Evolutionary conservation across 2,797 vertebrate genomes (phyloP).

Genomic region (Triplophysa bombifrons): DNA sequence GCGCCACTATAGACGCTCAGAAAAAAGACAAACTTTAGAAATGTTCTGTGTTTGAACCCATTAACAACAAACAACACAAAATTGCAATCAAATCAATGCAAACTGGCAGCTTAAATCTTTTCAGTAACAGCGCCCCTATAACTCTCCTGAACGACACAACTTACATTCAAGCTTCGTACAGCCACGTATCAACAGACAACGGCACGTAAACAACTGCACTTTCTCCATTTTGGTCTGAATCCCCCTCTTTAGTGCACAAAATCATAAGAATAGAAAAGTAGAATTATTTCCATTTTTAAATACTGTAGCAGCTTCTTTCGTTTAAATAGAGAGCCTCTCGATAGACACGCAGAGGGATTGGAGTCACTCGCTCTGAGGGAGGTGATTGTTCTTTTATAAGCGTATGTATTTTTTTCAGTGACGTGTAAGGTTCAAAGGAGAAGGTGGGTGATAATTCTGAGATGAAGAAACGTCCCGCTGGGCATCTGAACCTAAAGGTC

Average conservation of each 20-base stretch:
- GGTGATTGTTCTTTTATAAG: constrained; percentile 74
- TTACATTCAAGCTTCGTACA: constrained; percentile 75
- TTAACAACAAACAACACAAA: not conserved
- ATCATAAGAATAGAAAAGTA: constrained; percentile 81
- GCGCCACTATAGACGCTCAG: not conserved
- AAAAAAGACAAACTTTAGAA: not conserved
- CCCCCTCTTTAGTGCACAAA: constrained; percentile 81
- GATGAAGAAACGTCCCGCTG: constrained; percentile 44
- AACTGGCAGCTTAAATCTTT: constrained; percentile 37
- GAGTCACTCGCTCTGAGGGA: constrained; percentile 64
- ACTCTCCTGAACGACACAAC: not conserved
- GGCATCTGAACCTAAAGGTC: not conserved
- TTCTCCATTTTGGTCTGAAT: constrained; percentile 81
- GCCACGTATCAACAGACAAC: constrained; percentile 65
- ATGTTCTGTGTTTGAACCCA: not conserved
- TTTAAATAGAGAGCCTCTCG: constrained; percentile 74
- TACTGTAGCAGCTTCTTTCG: constrained; percentile 80
- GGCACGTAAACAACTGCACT: constrained; percentile 75
- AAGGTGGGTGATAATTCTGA: constrained; percentile 59
- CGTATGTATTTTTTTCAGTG: constrained; percentile 58
- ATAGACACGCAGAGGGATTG: constrained; percentile 69
- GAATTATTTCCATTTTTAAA: constrained; percentile 75
- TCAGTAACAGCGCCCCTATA: constrained; percentile 2
- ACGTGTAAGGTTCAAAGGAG: constrained; percentile 29
- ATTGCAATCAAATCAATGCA: constrained; percentile 28